Evolutionary conservation across 2,888 invertebrate species (phyloP).

Genomic region (Drosophila merina): DNA sequence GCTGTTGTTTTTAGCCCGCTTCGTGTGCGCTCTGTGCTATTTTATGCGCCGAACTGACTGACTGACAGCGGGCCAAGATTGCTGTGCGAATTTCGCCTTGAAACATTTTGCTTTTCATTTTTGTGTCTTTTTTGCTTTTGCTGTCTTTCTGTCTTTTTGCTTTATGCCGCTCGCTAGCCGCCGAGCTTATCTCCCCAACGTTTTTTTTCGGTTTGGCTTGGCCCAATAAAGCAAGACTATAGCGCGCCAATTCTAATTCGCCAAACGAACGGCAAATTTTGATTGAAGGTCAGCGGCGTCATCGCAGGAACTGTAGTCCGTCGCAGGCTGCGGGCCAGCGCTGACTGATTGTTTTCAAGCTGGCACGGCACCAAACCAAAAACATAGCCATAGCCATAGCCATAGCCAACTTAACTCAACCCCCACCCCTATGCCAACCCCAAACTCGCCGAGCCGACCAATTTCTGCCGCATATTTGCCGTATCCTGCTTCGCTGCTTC

Average conservation of each 20-base stretch:
- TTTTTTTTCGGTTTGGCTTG: slow-evolving; percentile 22
- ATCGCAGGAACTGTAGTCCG: slow-evolving; percentile 30
- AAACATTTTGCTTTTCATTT: slow-evolving; percentile 73
- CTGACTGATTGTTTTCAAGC: slow-evolving; percentile 68
- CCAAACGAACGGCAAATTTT: slow-evolving; percentile 49
- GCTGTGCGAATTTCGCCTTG: slow-evolving; percentile 78
- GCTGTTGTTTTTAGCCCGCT: slow-evolving; percentile 64
- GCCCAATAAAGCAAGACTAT: slow-evolving; percentile 54
- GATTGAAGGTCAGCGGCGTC: slow-evolving; percentile 66
- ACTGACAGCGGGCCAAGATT: slow-evolving; percentile 55
- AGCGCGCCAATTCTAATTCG: slow-evolving; percentile 77
- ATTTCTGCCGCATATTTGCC: slow-evolving; percentile 59
- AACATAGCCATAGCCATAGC: slow-evolving; percentile 13
- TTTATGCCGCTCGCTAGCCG: neutral
- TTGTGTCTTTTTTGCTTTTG: slow-evolving; percentile 3
- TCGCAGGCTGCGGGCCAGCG: slow-evolving; percentile 70
- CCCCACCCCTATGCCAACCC: slow-evolving; percentile 6
- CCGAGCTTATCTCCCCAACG: slow-evolving; percentile 60
- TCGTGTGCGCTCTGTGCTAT: slow-evolving; percentile 76
- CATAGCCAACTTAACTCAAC: slow-evolving; percentile 7
- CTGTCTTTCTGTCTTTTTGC: slow-evolving; percentile 27
- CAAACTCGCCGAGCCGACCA: slow-evolving; percentile 50
- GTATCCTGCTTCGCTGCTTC: slow-evolving; percentile 50
- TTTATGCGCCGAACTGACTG: slow-evolving; percentile 72
- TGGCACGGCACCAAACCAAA: slow-evolving; percentile 29